Conservation (phyloP, 2,888 invertebrate genomes). For the Cheilosia grossa region DNA sequence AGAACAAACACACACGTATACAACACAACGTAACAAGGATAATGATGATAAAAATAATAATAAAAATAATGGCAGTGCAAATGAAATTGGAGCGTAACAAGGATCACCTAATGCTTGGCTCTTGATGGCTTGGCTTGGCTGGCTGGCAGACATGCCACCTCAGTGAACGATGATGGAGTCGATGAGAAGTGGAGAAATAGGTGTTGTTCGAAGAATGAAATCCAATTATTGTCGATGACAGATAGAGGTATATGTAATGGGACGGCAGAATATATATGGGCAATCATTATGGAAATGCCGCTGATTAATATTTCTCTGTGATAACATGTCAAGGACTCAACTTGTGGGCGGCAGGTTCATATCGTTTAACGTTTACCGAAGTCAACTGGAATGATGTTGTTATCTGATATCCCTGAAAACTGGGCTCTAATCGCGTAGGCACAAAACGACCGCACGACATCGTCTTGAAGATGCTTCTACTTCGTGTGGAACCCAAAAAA, state of each 20-base stretch:
- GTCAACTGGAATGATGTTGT: too few relatives aligned
- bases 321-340: background rate
- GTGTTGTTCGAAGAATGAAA: constrained; percentile 6
- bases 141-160: constrained; percentile 30
- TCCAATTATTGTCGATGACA: constrained; percentile 26
- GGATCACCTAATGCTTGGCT: constrained; percentile 28
- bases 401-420: too few relatives aligned
- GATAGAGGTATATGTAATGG: background rate
- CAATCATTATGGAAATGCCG: constrained; percentile 16
- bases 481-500: too few relatives aligned
- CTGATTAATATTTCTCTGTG: constrained; percentile 3
- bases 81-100: constrained; percentile 58
- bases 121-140: background rate
- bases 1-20: constrained; percentile 6
- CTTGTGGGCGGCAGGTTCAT: background rate
- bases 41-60: constrained; percentile 43
- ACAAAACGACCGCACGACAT: too few relatives aligned
- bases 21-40: constrained; percentile 47
- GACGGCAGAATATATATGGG: background rate
- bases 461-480: too few relatives aligned
- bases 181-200: constrained; percentile 8
- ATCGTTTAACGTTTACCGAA: background rate
- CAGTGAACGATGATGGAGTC: constrained; percentile 25
- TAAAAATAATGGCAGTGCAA: constrained; percentile 51
- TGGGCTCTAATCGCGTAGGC: too few relatives aligned